Evolutionary conservation across 2,797 vertebrate genomes (phyloP).

Genomic region (Silurus lanzhouensis): DNA sequence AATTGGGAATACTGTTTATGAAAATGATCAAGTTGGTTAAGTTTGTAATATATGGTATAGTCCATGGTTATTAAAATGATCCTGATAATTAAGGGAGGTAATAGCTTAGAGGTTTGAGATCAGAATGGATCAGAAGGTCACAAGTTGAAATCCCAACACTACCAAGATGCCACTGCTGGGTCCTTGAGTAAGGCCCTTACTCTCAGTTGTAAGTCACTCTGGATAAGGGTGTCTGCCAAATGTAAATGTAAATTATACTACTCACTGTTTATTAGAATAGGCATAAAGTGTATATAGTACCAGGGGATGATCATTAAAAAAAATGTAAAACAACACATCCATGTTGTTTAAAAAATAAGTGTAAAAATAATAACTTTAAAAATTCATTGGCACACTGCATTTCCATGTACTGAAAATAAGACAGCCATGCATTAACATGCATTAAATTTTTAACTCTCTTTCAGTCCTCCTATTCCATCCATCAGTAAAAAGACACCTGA

Average conservation of each 20-base stretch:
- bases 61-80: background rate
- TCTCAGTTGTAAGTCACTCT: no score
- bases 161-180: no score
- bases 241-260: background rate
- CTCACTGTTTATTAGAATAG: background rate
- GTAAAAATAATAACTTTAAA: background rate
- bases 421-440: background rate
- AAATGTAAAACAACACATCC: background rate
- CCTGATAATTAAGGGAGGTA: background rate
- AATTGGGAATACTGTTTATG: background rate
- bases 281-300: background rate
- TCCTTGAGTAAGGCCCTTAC: no score
- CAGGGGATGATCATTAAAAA: background rate
- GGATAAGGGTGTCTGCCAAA: no score
- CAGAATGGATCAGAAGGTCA: no score
- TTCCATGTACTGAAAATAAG: background rate
- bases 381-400: background rate
- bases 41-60: background rate
- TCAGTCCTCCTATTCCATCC: background rate
- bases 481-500: background rate
- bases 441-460: background rate
- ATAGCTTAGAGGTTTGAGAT: no score
- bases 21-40: background rate
- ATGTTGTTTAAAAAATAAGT: no score
- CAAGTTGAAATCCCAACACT: no score